Conservation (phyloP, 2,888 invertebrate genomes). For the Amphipoea lucens region DNA sequence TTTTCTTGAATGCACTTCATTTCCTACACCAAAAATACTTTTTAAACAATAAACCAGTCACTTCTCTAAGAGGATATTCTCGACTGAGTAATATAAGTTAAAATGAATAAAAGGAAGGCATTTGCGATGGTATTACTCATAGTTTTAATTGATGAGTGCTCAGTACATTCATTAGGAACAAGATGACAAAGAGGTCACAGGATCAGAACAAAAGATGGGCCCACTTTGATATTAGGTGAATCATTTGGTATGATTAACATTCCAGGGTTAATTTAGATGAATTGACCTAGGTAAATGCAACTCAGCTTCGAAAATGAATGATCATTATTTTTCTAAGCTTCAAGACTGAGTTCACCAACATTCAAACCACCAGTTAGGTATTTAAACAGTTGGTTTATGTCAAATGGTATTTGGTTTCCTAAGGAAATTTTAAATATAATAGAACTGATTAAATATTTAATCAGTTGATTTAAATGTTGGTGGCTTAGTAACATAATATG, state of each 20-base stretch:
- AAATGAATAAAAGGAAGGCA: conserved; percentile 39
- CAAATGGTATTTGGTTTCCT: too few species aligned
- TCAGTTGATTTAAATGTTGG: too few species aligned
- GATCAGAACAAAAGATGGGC: conserved; percentile 32
- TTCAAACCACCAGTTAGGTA: too few species aligned
- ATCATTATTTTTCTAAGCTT: neutral
- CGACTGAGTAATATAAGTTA: conserved; percentile 52
- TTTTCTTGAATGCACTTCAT: conserved; percentile 58
- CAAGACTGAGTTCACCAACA: too few species aligned
- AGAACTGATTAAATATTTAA: too few species aligned
- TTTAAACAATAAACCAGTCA: conserved; percentile 10
- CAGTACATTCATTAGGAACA: conserved; percentile 49
- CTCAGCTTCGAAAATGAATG: neutral
- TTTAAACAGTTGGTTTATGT: too few species aligned
- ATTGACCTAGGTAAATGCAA: neutral
- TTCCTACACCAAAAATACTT: conserved; percentile 14
- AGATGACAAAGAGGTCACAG: conserved; percentile 46
- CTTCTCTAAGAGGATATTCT: conserved; percentile 3
- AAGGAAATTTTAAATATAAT: too few species aligned
- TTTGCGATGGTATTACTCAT: conserved; percentile 58
- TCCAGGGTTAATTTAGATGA: conserved; percentile 1
- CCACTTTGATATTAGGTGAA: conserved; percentile 48
- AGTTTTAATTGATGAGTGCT: conserved; percentile 56
- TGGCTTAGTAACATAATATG: too few species aligned
- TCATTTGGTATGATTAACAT: conserved; percentile 42